phyloP scores from a whole-genome alignment of 1,140 invertebrate genomes.

The Apocrypta bakeri region DNA sequence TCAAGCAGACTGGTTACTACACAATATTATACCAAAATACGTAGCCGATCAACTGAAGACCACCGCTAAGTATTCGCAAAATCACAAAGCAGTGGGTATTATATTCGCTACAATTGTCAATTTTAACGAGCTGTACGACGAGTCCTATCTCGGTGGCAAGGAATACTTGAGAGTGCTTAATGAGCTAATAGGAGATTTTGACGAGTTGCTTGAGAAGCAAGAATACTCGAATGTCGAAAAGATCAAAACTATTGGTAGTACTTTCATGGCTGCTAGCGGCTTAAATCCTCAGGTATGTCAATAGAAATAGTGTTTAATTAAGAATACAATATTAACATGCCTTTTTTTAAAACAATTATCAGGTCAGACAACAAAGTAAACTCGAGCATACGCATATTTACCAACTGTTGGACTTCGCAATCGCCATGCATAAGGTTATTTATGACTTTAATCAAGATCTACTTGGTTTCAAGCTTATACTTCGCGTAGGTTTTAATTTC shows the following conservation, averaged over 20 bases:
- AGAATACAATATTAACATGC: background rate
- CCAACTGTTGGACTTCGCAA: slow-evolving; percentile 90
- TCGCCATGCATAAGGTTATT: slow-evolving; percentile 90
- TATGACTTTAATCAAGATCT: slow-evolving; percentile 92
- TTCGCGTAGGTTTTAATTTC: slow-evolving; percentile 88
- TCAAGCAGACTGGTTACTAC: slow-evolving; percentile 95
- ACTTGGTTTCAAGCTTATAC: slow-evolving; percentile 91
- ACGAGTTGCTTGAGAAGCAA: slow-evolving; percentile 88
- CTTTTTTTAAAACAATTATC: slow-evolving; percentile 47
- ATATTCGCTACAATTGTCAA: slow-evolving; percentile 97
- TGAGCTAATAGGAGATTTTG: slow-evolving; percentile 96
- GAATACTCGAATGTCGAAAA: slow-evolving; percentile 95
- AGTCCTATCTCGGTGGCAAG: slow-evolving; percentile 93
- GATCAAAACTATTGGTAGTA: slow-evolving; percentile 98
- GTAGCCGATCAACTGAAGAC: slow-evolving; percentile 94
- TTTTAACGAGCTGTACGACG: slow-evolving; percentile 97
- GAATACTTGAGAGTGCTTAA: slow-evolving; percentile 96
- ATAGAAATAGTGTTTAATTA: background rate
- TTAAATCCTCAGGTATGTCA: slow-evolving; percentile 82
- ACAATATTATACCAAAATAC: slow-evolving; percentile 97
- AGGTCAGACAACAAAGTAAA: slow-evolving; percentile 75
- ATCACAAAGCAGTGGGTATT: slow-evolving; percentile 93
- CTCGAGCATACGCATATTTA: slow-evolving; percentile 87
- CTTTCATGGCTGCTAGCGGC: slow-evolving; percentile 98
- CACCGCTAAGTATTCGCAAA: slow-evolving; percentile 96